A percentile compares a stretch with the other conserved stretches of the same genome.
Conservation (phyloP, 2,113 vertebrate species). For the Proterorhinus semilunaris region DNA sequence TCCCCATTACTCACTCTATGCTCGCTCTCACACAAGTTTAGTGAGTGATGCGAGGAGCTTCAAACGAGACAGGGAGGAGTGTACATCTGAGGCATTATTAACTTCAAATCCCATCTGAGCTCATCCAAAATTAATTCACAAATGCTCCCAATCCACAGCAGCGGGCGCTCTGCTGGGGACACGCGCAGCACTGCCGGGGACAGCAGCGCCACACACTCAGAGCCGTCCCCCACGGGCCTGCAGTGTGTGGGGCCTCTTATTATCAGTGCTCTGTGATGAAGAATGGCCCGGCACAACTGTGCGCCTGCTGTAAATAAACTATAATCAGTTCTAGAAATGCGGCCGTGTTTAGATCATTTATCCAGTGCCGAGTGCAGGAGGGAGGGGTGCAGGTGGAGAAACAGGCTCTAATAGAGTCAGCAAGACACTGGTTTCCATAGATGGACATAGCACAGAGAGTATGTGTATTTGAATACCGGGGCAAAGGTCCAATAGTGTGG, state of each 20-base stretch:
- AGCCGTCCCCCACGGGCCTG: conserved; percentile 20
- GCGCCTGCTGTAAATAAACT: conserved; percentile 53
- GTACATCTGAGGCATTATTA: conserved; percentile 47
- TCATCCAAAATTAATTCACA: conserved; percentile 55
- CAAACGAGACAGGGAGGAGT: conserved; percentile 29
- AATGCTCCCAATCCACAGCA: conserved; percentile 19
- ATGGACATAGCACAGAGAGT: not conserved
- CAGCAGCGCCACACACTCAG: conserved; percentile 22
- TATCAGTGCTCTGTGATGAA: conserved; percentile 39
- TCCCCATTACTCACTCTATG: conserved; percentile 47
- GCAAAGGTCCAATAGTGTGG: not conserved
- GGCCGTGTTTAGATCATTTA: conserved; percentile 15
- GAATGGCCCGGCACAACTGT: conserved; percentile 22
- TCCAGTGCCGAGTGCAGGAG: conserved; percentile 10
- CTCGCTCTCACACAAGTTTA: conserved; percentile 24
- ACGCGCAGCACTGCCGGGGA: conserved; percentile 25
- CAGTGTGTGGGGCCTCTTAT: conserved; percentile 48
- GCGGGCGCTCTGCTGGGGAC: conserved; percentile 15
- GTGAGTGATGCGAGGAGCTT: conserved; percentile 41
- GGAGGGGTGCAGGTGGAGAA: conserved; percentile 7
- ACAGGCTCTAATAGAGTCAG: not conserved
- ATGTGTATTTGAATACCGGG: not conserved
- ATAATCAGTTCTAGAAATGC: conserved; percentile 40
- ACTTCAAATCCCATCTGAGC: conserved; percentile 46
- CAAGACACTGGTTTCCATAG: not conserved